Conservation (phyloP, 1,140 invertebrate genomes). For the Drosophila murphyi region DNA sequence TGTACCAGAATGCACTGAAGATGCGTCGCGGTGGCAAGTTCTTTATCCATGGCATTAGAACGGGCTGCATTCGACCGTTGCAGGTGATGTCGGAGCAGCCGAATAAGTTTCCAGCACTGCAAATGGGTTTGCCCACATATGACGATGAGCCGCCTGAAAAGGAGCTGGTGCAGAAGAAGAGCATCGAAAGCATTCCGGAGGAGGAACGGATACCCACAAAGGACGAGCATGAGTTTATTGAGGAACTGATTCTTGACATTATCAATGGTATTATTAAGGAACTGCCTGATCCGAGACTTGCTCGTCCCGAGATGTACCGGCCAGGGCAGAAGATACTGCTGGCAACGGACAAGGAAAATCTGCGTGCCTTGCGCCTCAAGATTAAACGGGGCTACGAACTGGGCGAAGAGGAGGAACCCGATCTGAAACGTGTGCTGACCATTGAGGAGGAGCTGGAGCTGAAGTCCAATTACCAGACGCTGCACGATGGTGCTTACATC, state of each 20-base stretch:
- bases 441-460: constrained; percentile 75
- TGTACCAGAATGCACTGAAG: constrained; percentile 71
- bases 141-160: constrained; percentile 45
- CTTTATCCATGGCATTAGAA: constrained; percentile 72
- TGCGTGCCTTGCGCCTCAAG: constrained; percentile 64
- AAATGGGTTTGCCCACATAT: constrained; percentile 67
- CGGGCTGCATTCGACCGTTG: constrained; percentile 72
- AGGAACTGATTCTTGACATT: constrained; percentile 53
- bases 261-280: constrained; percentile 65
- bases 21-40: constrained; percentile 82
- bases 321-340: constrained; percentile 64
- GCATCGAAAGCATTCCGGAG: constrained; percentile 74
- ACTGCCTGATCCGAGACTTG: constrained; percentile 39
- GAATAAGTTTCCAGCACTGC: constrained; percentile 65
- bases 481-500: constrained; percentile 78
- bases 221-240: constrained; percentile 56
- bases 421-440: constrained; percentile 53
- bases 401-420: constrained; percentile 61
- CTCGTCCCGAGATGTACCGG: constrained; percentile 58
- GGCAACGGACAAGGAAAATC: constrained; percentile 64
- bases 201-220: constrained; percentile 63
- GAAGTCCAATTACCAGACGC: constrained; percentile 63
- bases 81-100: constrained; percentile 55
- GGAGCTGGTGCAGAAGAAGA: constrained; percentile 65
- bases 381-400: constrained; percentile 71